Conservation (phyloP, 2,888 invertebrate genomes). For the Leptinotarsa juncta region DNA sequence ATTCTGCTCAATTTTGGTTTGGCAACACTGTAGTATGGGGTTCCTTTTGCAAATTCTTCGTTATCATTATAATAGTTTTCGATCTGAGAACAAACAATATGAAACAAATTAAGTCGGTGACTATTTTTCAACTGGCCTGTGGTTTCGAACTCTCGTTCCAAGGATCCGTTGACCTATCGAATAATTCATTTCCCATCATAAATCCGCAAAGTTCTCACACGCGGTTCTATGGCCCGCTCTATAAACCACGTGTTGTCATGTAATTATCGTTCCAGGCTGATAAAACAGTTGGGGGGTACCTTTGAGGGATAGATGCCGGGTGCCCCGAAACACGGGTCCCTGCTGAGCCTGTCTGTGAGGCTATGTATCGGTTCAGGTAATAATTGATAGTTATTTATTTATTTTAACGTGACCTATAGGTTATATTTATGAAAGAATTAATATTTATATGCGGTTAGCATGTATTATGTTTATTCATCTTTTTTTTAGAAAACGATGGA, state of each 20-base stretch:
- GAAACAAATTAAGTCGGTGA: too few relatives aligned
- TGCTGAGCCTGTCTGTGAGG: constrained; percentile 60
- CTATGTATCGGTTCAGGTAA: constrained; percentile 52
- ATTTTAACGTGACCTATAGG: constrained; percentile 44
- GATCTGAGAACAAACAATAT: too few relatives aligned
- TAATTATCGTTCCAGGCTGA: constrained; percentile 64
- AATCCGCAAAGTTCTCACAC: constrained; percentile 49
- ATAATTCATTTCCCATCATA: constrained; percentile 51
- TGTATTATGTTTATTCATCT: constrained; percentile 20
- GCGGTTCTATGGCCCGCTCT: constrained; percentile 49
- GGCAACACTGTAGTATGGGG: too few relatives aligned
- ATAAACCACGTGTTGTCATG: constrained; percentile 65
- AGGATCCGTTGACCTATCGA: constrained; percentile 28
- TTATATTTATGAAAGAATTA: constrained; percentile 32
- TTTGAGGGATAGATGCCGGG: constrained; percentile 61
- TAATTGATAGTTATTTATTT: constrained; percentile 57
- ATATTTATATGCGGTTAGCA: constrained; percentile 38
- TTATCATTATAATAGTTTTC: too few relatives aligned
- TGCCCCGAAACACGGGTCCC: constrained; percentile 63
- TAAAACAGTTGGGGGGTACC: constrained; percentile 62
- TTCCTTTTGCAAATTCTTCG: too few relatives aligned
- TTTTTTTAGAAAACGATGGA: too few relatives aligned
- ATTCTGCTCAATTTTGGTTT: too few relatives aligned
- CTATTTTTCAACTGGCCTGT: not conserved
- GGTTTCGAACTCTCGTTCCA: not conserved